Conservation (phyloP, 2,888 invertebrate genomes). For the Dilophus febrilis region DNA sequence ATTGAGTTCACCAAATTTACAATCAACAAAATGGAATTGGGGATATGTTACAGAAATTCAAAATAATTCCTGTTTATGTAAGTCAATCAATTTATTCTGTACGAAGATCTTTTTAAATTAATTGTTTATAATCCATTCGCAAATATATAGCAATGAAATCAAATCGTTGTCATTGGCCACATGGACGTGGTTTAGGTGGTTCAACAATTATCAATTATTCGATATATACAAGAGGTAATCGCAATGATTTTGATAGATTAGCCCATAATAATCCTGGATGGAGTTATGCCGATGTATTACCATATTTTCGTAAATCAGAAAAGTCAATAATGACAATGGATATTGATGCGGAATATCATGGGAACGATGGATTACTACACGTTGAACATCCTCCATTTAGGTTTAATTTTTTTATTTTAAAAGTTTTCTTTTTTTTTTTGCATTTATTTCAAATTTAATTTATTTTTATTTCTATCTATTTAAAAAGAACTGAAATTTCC, state of each 20-base stretch:
- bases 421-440: not conserved
- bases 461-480: no score
- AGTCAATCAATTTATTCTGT: slow-evolving; percentile 4
- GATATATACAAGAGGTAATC: slow-evolving; percentile 18
- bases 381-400: slow-evolving; percentile 24
- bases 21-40: slow-evolving; percentile 42
- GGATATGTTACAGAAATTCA: slow-evolving; percentile 41
- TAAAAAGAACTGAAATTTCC: slow-evolving; percentile 28
- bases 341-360: slow-evolving; percentile 20
- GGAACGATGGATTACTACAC: slow-evolving; percentile 24
- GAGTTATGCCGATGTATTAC: slow-evolving; percentile 24
- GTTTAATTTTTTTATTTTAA: slow-evolving; percentile 5
- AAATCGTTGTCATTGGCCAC: slow-evolving; percentile 28
- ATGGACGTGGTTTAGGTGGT: slow-evolving; percentile 12
- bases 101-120: not conserved
- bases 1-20: slow-evolving; percentile 33
- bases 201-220: slow-evolving; percentile 16
- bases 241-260: slow-evolving; percentile 16
- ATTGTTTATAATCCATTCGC: slow-evolving; percentile 3
- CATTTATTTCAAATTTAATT: not conserved
- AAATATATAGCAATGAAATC: slow-evolving; percentile 23
- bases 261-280: slow-evolving; percentile 26
- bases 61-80: slow-evolving; percentile 32
- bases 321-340: slow-evolving; percentile 12
- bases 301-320: slow-evolving; percentile 21